Evolutionary conservation across 2,113 vertebrate genomes (phyloP), one percentile per base, ranked within the genome.

Genomic region (Gasterosteus nipponicus): DNA sequence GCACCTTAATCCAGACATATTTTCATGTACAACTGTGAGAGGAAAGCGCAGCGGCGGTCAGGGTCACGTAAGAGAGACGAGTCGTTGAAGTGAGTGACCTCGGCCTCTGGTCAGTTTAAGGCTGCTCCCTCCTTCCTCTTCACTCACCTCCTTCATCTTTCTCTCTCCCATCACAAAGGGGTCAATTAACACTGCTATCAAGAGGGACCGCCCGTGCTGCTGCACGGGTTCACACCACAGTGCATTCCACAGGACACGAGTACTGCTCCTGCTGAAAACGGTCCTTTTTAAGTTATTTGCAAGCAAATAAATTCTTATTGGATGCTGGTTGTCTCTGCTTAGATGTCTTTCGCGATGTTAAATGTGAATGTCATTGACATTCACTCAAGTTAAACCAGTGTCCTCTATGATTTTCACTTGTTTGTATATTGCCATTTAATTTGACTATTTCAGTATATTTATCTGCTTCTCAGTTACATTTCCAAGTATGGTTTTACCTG

Each of bases 21-120:
- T 16, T 73, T 66, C 41, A 66, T 31, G n/a, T n/a, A 10, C 1
- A 10, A 3, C 61, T 51, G 73, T 33, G 61, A 62, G 59, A 31
- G 56, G 41, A 61, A 49, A 65, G 65, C 22, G 2, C 10, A 60
- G 84, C 80, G 68, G 71, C 78, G 19, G 57, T 41, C 42, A 49
- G 81, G 81, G 81, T 87, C 74, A 69, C 70, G 38, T 65, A 79
- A 22, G 77, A 54, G 72, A 68, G 83, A 86, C 86, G 79, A 85
- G 74, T 66, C 2, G 35, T 33, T 63, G 83, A 54, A 77, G 70
- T 39, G 69, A 75, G 26, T 57, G 69, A 84, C 83, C 86, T 86
- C 85, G 62, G 73, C 29, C 74, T 71, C 14, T 19, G 46, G 77
- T 81, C 80, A 26, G 65, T 84, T 62, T 49, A 75, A 88, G 61